Percentiles rank a stretch among this genome's conserved stretches.
Conservation (phyloP, 2,113 vertebrate species). For the Xenopus borealis region DNA sequence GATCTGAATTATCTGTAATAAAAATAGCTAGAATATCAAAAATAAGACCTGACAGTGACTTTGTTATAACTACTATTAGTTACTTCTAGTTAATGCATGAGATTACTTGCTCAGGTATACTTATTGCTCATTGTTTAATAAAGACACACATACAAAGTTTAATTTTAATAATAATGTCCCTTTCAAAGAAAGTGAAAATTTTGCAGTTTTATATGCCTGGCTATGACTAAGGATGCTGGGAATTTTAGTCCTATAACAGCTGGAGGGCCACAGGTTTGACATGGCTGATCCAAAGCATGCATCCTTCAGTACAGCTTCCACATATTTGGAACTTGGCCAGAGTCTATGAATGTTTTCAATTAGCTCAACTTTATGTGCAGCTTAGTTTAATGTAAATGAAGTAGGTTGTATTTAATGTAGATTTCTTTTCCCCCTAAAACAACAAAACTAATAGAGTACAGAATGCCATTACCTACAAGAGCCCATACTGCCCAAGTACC, state of each 20-base stretch:
- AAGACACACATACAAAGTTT: no score
- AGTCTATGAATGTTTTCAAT: slow-evolving; percentile 52
- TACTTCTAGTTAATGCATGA: no score
- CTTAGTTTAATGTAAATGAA: slow-evolving; percentile 52
- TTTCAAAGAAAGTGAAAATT: no score
- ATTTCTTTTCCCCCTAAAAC: slow-evolving; percentile 36
- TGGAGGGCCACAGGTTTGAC: not conserved
- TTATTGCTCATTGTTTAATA: no score
- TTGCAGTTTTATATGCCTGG: no score
- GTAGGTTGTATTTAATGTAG: slow-evolving; percentile 49
- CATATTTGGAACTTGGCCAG: slow-evolving; percentile 44
- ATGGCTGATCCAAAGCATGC: not conserved
- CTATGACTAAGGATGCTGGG: not conserved
- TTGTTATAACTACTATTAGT: no score
- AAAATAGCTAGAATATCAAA: no score
- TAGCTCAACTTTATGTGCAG: slow-evolving; percentile 48
- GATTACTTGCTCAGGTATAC: no score
- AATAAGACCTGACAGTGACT: no score
- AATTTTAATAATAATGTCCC: no score
- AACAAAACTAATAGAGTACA: slow-evolving; percentile 37
- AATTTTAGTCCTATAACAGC: slow-evolving; percentile 37
- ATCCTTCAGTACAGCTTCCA: slow-evolving; percentile 4
- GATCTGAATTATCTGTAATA: no score
- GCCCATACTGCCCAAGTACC: slow-evolving; percentile 33
- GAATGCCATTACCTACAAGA: slow-evolving; percentile 36